Evolutionary conservation across 2,888 invertebrate species (phyloP), one percentile per base, ranked within the genome.

Genomic region (Hydraecia micacea): DNA sequence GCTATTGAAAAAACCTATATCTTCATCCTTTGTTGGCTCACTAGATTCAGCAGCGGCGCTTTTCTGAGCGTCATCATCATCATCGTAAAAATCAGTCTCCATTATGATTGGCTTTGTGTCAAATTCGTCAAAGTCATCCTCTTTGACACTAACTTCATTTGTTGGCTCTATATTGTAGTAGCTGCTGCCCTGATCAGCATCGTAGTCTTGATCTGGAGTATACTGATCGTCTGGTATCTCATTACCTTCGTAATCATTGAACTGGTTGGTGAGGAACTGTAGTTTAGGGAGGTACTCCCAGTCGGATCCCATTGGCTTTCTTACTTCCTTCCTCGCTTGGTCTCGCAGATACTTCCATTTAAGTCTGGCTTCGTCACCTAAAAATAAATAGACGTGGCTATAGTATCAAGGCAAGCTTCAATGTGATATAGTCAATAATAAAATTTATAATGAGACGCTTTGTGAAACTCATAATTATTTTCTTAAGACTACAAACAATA

Each of bases 271-370:
- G 0, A 96, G 90, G 83, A 97, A 97, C 74, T 95, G 95, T 3
- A 96, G 90, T 88, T 95, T 95, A 1, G 96, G 94, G 0, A 96
- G 91, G 77, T 93, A 95, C 15, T 95, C 95, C 96, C 97, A 97
- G 86, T 96, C 96, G 0, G 96, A 96, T 32, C 93, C 95, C 21
- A 92, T 94, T 81, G 93, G 93, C 86, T 96, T 97, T 0, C 97
- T 88, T 28, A 95, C 95, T 89, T 97, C 97, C 77, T 96, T 96
- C 39, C 97, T 91, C 0, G 96, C 96, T 90, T 96, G 96, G 82
- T 97, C 97, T 77, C 97, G 90, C 49, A 97, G 92, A 81, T 96
- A 96, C 69, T 97, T 97, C 97, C 97, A 97, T 92, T 97, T 97
- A 0, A 96, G 86, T 85, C 97, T 91, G 6, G 96, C 97, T 91